phyloP scores from a whole-genome alignment of 2,888 invertebrate species.

The Poecilus cupreus region DNA sequence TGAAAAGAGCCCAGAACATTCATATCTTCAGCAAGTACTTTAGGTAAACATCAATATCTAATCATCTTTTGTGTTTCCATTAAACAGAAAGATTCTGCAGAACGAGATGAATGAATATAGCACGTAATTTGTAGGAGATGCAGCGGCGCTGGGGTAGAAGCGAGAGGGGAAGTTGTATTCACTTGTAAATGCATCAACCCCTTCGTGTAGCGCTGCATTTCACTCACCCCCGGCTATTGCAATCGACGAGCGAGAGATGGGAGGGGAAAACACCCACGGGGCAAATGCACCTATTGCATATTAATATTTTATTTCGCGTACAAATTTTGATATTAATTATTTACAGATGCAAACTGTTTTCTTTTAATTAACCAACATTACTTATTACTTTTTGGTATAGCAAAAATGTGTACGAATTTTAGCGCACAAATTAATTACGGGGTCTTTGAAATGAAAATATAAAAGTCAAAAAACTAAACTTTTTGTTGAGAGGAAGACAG shows the following conservation, averaged over 20 bases:
- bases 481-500: background rate
- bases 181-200: slow-evolving; percentile 57
- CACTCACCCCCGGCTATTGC: slow-evolving; percentile 39
- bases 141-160: background rate
- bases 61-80: slow-evolving; percentile 56
- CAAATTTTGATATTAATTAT: background rate
- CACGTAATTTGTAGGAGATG: slow-evolving; percentile 49
- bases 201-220: slow-evolving; percentile 30
- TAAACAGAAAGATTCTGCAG: slow-evolving; percentile 50
- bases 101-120: slow-evolving; percentile 54
- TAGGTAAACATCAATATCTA: slow-evolving; percentile 56
- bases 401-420: too few relatives aligned
- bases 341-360: background rate
- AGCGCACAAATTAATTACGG: background rate
- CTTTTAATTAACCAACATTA: background rate
- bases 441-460: background rate
- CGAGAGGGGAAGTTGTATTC: slow-evolving; percentile 32
- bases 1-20: background rate
- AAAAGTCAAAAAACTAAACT: background rate
- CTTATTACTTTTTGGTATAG: too few relatives aligned
- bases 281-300: background rate
- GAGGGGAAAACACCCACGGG: slow-evolving; percentile 25
- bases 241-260: slow-evolving; percentile 27
- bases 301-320: slow-evolving; percentile 17
- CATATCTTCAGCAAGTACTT: slow-evolving; percentile 20